phyloP scores from a whole-genome alignment of 2,888 invertebrate genomes.

The Barypeithes pellucidus region DNA sequence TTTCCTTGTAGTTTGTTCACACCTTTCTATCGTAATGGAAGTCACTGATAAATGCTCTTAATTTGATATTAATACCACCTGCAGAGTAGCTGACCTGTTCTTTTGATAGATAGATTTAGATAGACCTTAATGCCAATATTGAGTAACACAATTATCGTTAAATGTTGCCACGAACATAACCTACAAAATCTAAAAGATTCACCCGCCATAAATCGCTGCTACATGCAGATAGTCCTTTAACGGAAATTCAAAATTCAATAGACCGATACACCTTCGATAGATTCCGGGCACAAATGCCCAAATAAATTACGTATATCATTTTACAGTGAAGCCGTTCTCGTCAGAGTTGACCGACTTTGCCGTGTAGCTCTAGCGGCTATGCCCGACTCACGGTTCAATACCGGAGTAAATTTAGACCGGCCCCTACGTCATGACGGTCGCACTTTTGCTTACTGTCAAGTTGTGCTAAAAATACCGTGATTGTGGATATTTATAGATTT shows the following conservation, averaged over 20 bases:
- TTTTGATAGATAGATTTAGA: too few relatives aligned
- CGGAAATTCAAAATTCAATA: slow-evolving; percentile 51
- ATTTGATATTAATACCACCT: too few relatives aligned
- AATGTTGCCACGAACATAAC: not conserved
- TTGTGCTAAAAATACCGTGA: too few relatives aligned
- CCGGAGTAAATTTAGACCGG: slow-evolving; percentile 34
- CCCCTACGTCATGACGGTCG: too few relatives aligned
- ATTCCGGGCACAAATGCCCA: slow-evolving; percentile 44
- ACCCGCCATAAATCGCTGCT: slow-evolving; percentile 39
- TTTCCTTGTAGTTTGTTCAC: too few relatives aligned
- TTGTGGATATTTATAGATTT: too few relatives aligned
- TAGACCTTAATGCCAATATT: not conserved
- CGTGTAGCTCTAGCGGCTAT: slow-evolving; percentile 19
- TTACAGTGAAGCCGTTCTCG: slow-evolving; percentile 12
- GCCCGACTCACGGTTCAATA: slow-evolving; percentile 38
- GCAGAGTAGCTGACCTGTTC: too few relatives aligned
- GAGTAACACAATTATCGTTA: not conserved
- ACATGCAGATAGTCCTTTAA: slow-evolving; percentile 40
- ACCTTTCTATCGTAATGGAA: too few relatives aligned
- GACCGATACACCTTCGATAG: slow-evolving; percentile 47
- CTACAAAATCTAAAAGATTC: slow-evolving; percentile 21
- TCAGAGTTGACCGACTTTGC: slow-evolving; percentile 13
- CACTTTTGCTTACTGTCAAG: too few relatives aligned
- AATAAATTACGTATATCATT: slow-evolving; percentile 48
- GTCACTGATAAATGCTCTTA: too few relatives aligned